Base-by-base conservation (phyloP, 2,797 vertebrate species). In the Centropyge bicolor region DNA sequence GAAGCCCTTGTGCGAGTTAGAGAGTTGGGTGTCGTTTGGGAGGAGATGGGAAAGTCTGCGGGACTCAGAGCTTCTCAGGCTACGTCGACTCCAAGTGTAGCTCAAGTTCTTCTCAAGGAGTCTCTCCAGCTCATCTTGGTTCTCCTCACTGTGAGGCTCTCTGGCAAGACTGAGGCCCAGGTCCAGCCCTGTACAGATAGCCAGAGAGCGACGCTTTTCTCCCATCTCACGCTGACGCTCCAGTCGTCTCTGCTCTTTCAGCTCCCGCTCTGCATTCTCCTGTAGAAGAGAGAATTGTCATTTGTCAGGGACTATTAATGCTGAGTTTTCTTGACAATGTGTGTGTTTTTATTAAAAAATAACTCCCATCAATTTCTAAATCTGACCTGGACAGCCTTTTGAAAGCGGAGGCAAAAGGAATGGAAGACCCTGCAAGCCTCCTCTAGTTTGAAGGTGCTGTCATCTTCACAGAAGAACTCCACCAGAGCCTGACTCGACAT, bases 401-500 rank as follows among this genome's bases (percentile, higher is more conserved):
- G 94, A 80, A 96, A 96, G 62, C 95, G 95, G 49, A 85, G 93
- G 84, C 95, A 95, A 91, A 96, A 96, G 46, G 86, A 90, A 70
- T 95, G 88, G 81, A 96, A 95, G 86, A 96, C 93, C 56, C 74
- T 89, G 75, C 95, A 96, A 35, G 95, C 94, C 70, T 96, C 96
- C 79, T 96, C 95, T 17, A 96, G 86, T 87, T 95, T 95, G 72
- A 96, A 96, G 13, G 92, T 92, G 76, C 85, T 92, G 71, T 96
- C 95, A 24, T 96, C 96, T 83, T 96, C 96, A 91, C 95, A 96
- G 89, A 96, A 96, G 82, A 96, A 96, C 79, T 96, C 95, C 81
- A 95, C 88, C 76, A 96, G 87, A 71, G 94, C 94, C 88, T 94
- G 94, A 81, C 95, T 96, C 22, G 94, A 94, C 92, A 93, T 94